Evolutionary conservation across 1,140 invertebrate species (phyloP), one percentile per base, ranked within the genome.

Genomic region (Trichomalopsis sarcophagae): DNA sequence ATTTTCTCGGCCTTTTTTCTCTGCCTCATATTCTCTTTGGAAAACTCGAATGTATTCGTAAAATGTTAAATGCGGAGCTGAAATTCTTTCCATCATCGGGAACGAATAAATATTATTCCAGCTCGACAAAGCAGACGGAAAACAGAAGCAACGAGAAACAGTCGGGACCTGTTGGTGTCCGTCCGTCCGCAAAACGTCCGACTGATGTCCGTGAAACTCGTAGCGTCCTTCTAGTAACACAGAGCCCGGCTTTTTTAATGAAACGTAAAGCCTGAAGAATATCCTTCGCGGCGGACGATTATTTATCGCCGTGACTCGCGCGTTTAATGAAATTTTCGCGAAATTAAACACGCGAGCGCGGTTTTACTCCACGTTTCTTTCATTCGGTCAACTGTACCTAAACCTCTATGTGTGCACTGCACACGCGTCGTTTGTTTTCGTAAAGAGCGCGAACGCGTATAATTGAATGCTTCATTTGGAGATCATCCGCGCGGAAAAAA

Each of bases 311-410:
- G 44, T 13, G 23, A n/a, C 69, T 30, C 44, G 33, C 62, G 77
- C 11, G 50, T 36, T 76, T 84, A 84, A 84, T 84, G 69, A 75
- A 81, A 84, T 81, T 84, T 81, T 75, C 55, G 69, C n/a, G 55
- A 74, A 75, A 84, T 81, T 84, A 81, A 84, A 76, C n/a, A 33
- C 30, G 23, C 27, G 36, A 47, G 75, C 82, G 47, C 30, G 3
- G 7, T 6, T 55, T 50, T 55, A 3, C 21, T 79, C 77, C 30
- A 14, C 36, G 9, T 47, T 30, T 73, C 21, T 30, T 71, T 81
- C 50, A 74, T 82, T 74, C 7, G 73, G 21, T 10, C 23, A 44
- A 36, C 3, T 47, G 44, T 47, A 47, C 13, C 5, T 47, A 36
- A n/a, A n/a, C 21, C 17, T 17, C 4, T 17, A 55, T 55, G 21